A percentile compares a stretch with the other conserved stretches of the same genome.
Conservation (phyloP, 2,888 invertebrate species). For the Dryocosmus kuriphilus region DNA sequence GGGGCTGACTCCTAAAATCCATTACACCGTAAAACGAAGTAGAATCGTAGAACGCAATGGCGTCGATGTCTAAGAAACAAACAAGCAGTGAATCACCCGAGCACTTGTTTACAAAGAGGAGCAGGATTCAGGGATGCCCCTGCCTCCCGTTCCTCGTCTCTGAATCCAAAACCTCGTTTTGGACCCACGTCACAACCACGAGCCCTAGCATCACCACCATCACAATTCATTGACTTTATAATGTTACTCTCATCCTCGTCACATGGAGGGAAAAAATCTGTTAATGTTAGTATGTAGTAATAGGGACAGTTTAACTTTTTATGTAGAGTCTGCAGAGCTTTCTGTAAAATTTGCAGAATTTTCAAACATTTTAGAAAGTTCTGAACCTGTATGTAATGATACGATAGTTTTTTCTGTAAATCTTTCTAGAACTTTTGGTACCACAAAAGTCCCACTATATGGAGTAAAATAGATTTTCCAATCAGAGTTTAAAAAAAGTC, state of each 20-base stretch:
- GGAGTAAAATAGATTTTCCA: too few relatives aligned
- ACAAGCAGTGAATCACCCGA: conserved; percentile 77
- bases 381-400: too few relatives aligned
- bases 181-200: conserved; percentile 50
- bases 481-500: too few relatives aligned
- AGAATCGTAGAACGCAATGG: conserved; percentile 71
- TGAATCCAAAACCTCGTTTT: conserved; percentile 65
- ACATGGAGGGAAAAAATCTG: too few relatives aligned
- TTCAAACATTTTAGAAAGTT: too few relatives aligned
- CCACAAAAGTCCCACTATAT: too few relatives aligned
- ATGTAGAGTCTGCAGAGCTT: too few relatives aligned
- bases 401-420: too few relatives aligned
- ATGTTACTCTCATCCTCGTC: conserved; percentile 46
- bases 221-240: conserved; percentile 54
- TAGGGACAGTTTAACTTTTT: too few relatives aligned
- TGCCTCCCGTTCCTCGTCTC: conserved; percentile 63
- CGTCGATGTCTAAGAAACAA: conserved; percentile 73
- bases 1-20: conserved; percentile 59
- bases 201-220: conserved; percentile 50
- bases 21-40: conserved; percentile 75
- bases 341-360: too few relatives aligned
- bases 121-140: conserved; percentile 74
- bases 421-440: too few relatives aligned
- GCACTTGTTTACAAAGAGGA: conserved; percentile 76
- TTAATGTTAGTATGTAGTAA: too few relatives aligned